phyloP scores from a whole-genome alignment of 2,797 vertebrate genomes.

The Eulemur albifrons region DNA sequence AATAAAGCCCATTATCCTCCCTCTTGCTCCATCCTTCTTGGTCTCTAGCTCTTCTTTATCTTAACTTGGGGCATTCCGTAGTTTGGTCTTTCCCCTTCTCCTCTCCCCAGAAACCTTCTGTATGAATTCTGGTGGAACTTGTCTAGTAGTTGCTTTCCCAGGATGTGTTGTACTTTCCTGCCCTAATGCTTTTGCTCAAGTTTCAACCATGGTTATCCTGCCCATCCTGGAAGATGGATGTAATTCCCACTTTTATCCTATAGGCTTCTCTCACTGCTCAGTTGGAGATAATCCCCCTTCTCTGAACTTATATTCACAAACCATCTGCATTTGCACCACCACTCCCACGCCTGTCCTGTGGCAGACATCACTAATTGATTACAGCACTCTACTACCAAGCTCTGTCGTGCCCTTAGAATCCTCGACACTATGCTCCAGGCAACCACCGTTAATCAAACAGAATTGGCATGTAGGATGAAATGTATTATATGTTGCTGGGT shows the following conservation, averaged over 20 bases:
- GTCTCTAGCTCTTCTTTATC: background rate
- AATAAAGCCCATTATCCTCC: background rate
- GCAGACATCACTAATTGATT: background rate
- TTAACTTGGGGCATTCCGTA: background rate
- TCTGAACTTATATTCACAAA: background rate
- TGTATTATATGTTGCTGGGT: background rate
- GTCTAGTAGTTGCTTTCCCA: background rate
- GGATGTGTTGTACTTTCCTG: background rate
- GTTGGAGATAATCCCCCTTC: background rate
- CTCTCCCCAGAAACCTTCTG: background rate
- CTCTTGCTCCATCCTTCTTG: background rate
- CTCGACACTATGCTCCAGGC: background rate
- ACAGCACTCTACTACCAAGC: background rate
- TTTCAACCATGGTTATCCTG: background rate
- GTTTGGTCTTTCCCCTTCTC: background rate
- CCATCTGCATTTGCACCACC: background rate
- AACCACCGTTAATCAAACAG: constrained; percentile 29
- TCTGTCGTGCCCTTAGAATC: background rate
- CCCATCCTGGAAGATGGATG: background rate
- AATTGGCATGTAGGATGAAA: background rate
- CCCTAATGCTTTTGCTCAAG: background rate
- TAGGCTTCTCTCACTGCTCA: background rate
- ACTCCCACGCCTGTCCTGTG: background rate
- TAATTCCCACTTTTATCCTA: background rate
- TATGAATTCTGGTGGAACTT: background rate